phyloP scores from a whole-genome alignment of 2,888 invertebrate species.

The Orthosia cruda region DNA sequence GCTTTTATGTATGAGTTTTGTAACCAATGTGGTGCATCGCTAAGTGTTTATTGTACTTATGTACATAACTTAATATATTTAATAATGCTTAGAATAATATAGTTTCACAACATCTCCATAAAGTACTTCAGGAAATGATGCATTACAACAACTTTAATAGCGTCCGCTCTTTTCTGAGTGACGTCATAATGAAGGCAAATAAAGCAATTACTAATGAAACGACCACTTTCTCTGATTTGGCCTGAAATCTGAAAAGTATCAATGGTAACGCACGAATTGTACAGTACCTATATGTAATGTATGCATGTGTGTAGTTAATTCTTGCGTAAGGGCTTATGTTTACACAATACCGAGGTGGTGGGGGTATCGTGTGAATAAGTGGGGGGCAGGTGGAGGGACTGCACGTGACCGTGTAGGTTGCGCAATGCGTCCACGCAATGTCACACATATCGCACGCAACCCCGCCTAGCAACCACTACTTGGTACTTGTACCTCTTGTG shows the following conservation, averaged over 20 bases:
- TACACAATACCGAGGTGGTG: slow-evolving; percentile 43
- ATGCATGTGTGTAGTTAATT: slow-evolving; percentile 30
- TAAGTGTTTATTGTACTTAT: slow-evolving; percentile 66
- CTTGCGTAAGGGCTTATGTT: slow-evolving; percentile 69
- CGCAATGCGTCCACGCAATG: slow-evolving; percentile 83
- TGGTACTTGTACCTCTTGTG: slow-evolving; percentile 29
- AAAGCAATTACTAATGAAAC: not conserved
- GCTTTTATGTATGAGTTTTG: slow-evolving; percentile 78
- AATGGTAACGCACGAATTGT: slow-evolving; percentile 18
- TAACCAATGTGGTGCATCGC: slow-evolving; percentile 72
- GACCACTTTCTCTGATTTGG: slow-evolving; percentile 14
- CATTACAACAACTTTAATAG: not conserved
- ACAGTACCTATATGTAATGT: slow-evolving; percentile 3
- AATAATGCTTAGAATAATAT: not conserved
- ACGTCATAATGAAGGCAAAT: slow-evolving; percentile 5
- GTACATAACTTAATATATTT: slow-evolving; percentile 37
- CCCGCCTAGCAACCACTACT: slow-evolving; percentile 36
- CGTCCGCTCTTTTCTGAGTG: not conserved
- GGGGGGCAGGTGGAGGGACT: slow-evolving; percentile 27
- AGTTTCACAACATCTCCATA: not conserved
- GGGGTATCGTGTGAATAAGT: slow-evolving; percentile 36
- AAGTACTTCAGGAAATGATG: not conserved
- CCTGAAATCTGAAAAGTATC: slow-evolving; percentile 15
- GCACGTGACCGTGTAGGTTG: slow-evolving; percentile 81
- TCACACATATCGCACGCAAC: slow-evolving; percentile 74